Evolutionary conservation across 2,113 vertebrate genomes (phyloP).

Genomic region (Malurus alboscapulatus): DNA sequence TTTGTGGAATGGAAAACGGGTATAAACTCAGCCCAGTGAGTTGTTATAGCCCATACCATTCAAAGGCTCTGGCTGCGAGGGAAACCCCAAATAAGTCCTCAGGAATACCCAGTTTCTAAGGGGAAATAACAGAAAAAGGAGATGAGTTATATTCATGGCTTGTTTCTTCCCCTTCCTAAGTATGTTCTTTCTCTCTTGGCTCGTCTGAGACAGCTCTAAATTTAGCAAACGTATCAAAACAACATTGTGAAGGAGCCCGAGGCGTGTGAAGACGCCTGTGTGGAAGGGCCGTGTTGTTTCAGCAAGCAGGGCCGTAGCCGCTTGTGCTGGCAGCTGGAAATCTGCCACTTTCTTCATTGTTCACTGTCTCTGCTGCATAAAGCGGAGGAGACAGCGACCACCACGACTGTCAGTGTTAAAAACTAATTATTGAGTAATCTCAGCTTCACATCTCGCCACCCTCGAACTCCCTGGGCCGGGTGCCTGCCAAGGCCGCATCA

Average conservation of each 20-base stretch:
- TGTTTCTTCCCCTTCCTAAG: not conserved
- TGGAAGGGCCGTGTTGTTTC: not conserved
- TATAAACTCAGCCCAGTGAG: not conserved
- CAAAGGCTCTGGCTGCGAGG: fast-evolving
- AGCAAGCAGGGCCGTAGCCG: not conserved
- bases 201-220: not conserved
- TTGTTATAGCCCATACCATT: not conserved
- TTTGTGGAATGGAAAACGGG: not conserved
- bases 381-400: not conserved
- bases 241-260: not conserved
- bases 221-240: not conserved
- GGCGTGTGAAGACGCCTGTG: not conserved
- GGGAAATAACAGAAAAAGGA: not conserved
- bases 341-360: not conserved
- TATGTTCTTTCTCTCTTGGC: not conserved
- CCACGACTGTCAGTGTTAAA: not conserved
- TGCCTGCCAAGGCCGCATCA: fast-evolving
- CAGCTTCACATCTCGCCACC: not conserved
- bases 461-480: not conserved
- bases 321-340: not conserved
- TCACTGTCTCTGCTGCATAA: not conserved
- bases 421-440: not conserved
- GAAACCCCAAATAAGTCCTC: not conserved
- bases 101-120: not conserved
- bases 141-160: not conserved